A percentile compares a stretch with the other conserved stretches of the same genome.
phyloP scores from a whole-genome alignment of 2,888 invertebrate genomes.

The Spilosoma lubricipeda region DNA sequence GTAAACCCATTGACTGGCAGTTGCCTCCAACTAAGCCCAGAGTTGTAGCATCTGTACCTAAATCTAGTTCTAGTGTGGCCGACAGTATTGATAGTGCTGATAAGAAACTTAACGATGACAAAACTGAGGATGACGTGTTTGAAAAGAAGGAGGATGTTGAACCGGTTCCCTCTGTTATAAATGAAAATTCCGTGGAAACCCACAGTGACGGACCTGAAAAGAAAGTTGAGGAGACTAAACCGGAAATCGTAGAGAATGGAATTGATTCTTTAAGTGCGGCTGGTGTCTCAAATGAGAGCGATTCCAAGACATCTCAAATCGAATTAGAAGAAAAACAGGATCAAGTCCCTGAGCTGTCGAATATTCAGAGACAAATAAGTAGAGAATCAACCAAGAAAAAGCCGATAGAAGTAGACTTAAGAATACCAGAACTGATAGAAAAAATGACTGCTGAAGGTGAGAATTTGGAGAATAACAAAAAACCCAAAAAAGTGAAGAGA shows the following conservation, averaged over 20 bases:
- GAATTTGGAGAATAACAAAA: slow-evolving; percentile 67
- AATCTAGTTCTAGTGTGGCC: slow-evolving; percentile 71
- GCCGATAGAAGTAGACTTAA: slow-evolving; percentile 68
- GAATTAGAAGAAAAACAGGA: slow-evolving; percentile 79
- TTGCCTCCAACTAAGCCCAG: slow-evolving; percentile 80
- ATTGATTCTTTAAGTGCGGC: slow-evolving; percentile 52
- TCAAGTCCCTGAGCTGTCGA: slow-evolving; percentile 72
- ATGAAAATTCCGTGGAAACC: slow-evolving; percentile 42
- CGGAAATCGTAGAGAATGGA: slow-evolving; percentile 67
- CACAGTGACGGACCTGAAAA: slow-evolving; percentile 38
- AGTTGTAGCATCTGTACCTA: slow-evolving; percentile 79
- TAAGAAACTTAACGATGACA: slow-evolving; percentile 57
- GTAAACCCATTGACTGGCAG: slow-evolving; percentile 80
- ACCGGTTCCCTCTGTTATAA: slow-evolving; percentile 41
- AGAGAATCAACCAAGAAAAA: slow-evolving; percentile 67
- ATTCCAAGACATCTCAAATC: slow-evolving; percentile 68
- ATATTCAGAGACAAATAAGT: slow-evolving; percentile 69
- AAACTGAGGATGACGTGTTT: slow-evolving; percentile 73
- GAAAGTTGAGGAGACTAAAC: slow-evolving; percentile 50
- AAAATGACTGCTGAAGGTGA: slow-evolving; percentile 78
- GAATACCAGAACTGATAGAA: slow-evolving; percentile 77
- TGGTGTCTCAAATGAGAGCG: slow-evolving; percentile 52
- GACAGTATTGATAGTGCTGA: slow-evolving; percentile 67
- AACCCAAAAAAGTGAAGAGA: slow-evolving; percentile 77
- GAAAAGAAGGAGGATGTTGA: slow-evolving; percentile 59